These are phyloP conservation scores for Felis chaus DNA, from an alignment of 2,113 vertebrate species.

Conservation along the genomic window DNA sequence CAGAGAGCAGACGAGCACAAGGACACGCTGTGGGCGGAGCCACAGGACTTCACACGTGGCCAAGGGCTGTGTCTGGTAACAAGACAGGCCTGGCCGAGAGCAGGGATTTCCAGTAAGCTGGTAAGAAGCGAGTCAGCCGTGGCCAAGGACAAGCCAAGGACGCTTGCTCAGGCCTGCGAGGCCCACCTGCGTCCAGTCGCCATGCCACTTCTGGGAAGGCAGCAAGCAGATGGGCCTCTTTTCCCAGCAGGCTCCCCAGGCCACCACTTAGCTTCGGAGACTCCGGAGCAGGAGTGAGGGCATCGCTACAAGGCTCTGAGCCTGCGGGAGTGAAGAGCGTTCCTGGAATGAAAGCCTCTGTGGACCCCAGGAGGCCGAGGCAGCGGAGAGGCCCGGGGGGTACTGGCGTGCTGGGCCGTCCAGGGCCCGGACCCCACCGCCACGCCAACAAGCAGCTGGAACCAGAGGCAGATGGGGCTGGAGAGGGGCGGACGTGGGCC, in stretches of 20 bases:
- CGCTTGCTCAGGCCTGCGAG: not conserved
- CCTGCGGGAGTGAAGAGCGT: not conserved
- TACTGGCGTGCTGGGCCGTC: too few species aligned
- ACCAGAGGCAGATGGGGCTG: not conserved
- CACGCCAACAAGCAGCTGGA: not conserved
- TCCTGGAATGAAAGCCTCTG: not conserved
- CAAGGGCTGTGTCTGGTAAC: not conserved
- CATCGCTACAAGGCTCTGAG: not conserved
- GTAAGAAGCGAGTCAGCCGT: not conserved
- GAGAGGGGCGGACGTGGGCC: not conserved
- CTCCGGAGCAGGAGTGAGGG: slow-evolving; percentile 54
- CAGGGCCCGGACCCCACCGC: not conserved
- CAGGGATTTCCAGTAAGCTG: not conserved
- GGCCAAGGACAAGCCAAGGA: not conserved
- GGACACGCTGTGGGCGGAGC: accelerated
- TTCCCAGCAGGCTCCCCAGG: slow-evolving; percentile 49
- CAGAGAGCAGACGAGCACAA: accelerated
- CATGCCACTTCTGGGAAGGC: not conserved
- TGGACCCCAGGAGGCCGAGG: not conserved
- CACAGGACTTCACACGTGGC: accelerated
- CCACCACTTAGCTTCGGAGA: slow-evolving; percentile 44
- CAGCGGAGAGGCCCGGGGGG: not conserved
- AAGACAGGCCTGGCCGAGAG: not conserved
- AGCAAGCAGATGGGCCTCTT: not conserved
- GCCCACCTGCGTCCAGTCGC: accelerated